phyloP scores from a whole-genome alignment of 2,888 invertebrate genomes.

The Pachydiplax longipennis region DNA sequence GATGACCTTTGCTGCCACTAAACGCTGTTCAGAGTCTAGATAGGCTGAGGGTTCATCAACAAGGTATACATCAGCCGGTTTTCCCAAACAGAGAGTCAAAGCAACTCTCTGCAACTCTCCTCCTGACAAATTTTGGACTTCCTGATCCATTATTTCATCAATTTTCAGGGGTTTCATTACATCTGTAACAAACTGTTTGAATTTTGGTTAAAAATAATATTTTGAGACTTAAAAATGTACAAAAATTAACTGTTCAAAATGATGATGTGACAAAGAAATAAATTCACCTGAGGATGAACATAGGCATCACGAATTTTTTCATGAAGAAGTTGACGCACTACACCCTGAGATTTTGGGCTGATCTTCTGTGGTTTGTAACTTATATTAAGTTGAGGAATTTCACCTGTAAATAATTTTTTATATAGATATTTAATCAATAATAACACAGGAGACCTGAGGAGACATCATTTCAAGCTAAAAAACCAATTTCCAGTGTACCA shows the following conservation, averaged over 20 bases:
- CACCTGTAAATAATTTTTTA: conserved; percentile 63
- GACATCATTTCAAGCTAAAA: too few relatives aligned
- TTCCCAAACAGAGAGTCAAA: conserved; percentile 93
- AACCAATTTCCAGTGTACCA: too few relatives aligned
- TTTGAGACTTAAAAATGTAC: background rate
- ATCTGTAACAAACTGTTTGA: conserved; percentile 87
- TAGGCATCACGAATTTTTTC: conserved; percentile 98
- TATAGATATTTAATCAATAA: too few relatives aligned
- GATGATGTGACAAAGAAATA: background rate
- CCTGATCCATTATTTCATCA: conserved; percentile 97
- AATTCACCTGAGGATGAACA: conserved; percentile 87
- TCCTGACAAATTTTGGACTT: conserved; percentile 97
- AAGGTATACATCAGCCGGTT: conserved; percentile 98
- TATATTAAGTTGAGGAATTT: conserved; percentile 90
- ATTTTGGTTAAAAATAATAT: background rate
- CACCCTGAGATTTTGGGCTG: conserved; percentile 94
- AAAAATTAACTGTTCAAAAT: background rate
- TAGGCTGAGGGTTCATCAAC: conserved; percentile 99
- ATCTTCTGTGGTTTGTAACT: conserved; percentile 99
- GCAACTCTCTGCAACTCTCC: conserved; percentile 99
- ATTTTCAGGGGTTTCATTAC: conserved; percentile 98
- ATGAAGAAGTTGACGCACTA: conserved; percentile 90
- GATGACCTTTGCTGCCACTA: conserved; percentile 98
- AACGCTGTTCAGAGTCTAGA: conserved; percentile 99
- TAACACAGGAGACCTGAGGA: too few relatives aligned